Evolutionary conservation across 92 coral and sea anemone species (phyloP).

Genomic region (Virgularia gustaviana): DNA sequence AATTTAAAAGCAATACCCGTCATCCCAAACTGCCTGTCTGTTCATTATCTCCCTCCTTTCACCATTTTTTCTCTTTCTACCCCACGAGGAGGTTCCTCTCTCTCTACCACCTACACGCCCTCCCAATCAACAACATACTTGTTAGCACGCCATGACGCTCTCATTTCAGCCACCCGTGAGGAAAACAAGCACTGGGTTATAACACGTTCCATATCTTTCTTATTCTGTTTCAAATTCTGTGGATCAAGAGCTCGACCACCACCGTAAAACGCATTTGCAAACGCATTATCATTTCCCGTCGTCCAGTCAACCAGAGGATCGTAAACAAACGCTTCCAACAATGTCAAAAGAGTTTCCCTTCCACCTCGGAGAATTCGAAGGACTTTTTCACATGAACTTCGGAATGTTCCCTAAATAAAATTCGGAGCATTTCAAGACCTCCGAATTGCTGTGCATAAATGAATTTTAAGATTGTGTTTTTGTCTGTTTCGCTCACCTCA

Average conservation of each 20-base stretch:
- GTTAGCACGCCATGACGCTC: slow-evolving; percentile 87
- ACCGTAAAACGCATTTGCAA: slow-evolving; percentile 96
- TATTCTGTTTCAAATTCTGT: slow-evolving; percentile 79
- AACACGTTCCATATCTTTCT: slow-evolving; percentile 95
- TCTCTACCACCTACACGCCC: too few relatives aligned
- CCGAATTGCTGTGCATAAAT: too few relatives aligned
- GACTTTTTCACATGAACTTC: slow-evolving; percentile 96
- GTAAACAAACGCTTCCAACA: slow-evolving; percentile 93
- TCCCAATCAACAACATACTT: slow-evolving; percentile 69
- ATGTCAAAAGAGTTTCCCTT: slow-evolving; percentile 85
- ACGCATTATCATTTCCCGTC: slow-evolving; percentile 90
- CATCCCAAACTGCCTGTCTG: too few relatives aligned
- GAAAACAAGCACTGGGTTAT: slow-evolving; percentile 97
- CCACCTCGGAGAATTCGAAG: slow-evolving; percentile 87
- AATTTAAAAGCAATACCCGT: too few relatives aligned
- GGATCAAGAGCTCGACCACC: slow-evolving; percentile 85
- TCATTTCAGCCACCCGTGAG: slow-evolving; percentile 97
- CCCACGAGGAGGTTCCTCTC: too few relatives aligned
- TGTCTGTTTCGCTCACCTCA: too few relatives aligned
- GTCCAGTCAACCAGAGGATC: slow-evolving; percentile 99
- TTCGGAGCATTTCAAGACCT: too few relatives aligned
- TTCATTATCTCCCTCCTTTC: too few relatives aligned
- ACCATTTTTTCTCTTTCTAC: too few relatives aligned
- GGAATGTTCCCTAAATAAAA: slow-evolving; percentile 77
- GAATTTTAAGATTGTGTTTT: too few relatives aligned